A percentile compares a stretch with the other conserved stretches of the same genome.
These are phyloP conservation scores for Himalopsyche kuldschensis DNA, from an alignment of 2,888 invertebrate species.

Conservation along the genomic window DNA sequence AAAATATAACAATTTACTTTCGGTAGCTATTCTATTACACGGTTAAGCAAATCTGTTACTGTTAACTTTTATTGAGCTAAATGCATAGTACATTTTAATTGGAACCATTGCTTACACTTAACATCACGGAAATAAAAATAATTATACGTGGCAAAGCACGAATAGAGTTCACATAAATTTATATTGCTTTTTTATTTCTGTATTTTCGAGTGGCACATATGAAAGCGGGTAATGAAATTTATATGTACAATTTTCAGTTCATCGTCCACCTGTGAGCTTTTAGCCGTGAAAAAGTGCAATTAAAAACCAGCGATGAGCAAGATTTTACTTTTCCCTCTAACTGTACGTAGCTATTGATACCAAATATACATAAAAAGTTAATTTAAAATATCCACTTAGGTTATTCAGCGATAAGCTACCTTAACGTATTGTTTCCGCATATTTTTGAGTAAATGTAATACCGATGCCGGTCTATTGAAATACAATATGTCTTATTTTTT, in stretches of 20 bases:
- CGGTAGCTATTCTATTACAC: too few species aligned
- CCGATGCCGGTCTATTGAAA: background rate
- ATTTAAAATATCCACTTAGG: background rate
- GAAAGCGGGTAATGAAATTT: background rate
- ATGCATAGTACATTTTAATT: too few species aligned
- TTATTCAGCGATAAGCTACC: background rate
- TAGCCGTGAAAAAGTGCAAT: slow-evolving; percentile 9
- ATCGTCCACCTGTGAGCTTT: slow-evolving; percentile 3
- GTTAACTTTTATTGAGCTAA: too few species aligned
- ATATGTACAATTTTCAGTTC: slow-evolving; percentile 2
- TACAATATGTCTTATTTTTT: too few species aligned
- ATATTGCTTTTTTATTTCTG: background rate
- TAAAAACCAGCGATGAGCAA: background rate
- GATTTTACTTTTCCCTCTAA: background rate
- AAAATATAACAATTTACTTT: too few species aligned
- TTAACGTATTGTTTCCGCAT: background rate
- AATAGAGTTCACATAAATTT: background rate
- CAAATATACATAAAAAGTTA: background rate
- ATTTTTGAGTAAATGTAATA: background rate
- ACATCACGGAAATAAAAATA: background rate
- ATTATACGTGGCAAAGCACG: background rate
- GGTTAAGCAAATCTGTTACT: too few species aligned
- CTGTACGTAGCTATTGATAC: background rate
- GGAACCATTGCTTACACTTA: too few species aligned
- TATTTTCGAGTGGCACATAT: background rate